Evolutionary conservation across 2,113 vertebrate genomes (phyloP).

Genomic region (Dipodomys ordii): DNA sequence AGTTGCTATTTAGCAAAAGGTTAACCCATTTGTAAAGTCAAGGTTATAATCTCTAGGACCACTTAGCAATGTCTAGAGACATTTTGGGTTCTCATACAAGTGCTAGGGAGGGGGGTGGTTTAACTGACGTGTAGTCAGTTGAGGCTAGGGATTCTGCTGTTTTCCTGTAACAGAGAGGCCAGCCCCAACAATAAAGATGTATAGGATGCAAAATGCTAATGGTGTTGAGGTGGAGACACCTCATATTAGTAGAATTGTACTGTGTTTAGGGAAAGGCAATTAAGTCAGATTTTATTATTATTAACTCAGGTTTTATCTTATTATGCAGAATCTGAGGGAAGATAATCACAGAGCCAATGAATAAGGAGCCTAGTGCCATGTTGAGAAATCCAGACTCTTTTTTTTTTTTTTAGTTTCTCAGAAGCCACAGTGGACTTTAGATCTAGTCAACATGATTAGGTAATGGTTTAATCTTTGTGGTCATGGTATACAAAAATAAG

Average conservation of each 20-base stretch:
- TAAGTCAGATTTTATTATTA: neutral
- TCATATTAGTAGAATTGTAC: neutral
- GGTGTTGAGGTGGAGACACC: neutral
- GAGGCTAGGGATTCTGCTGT: neutral
- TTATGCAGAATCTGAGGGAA: neutral
- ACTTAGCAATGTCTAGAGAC: neutral
- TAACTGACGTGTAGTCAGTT: neutral
- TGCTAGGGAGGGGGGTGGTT: neutral
- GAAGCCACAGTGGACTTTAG: neutral
- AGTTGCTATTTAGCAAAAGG: conserved; percentile 3
- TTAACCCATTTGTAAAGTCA: neutral
- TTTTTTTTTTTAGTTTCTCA: neutral
- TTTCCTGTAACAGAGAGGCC: neutral
- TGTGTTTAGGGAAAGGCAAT: neutral
- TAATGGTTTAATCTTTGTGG: neutral
- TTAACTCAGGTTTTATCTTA: neutral
- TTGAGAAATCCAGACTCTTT: neutral
- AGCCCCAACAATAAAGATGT: neutral
- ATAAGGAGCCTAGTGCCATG: neutral
- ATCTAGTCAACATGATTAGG: neutral
- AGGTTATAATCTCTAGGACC: neutral
- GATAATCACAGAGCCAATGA: neutral
- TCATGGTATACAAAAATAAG: neutral
- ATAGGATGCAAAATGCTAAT: neutral
- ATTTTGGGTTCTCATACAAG: neutral